Evolutionary conservation across 2,113 vertebrate genomes (phyloP).

Genomic region (Hippocampus comes): DNA sequence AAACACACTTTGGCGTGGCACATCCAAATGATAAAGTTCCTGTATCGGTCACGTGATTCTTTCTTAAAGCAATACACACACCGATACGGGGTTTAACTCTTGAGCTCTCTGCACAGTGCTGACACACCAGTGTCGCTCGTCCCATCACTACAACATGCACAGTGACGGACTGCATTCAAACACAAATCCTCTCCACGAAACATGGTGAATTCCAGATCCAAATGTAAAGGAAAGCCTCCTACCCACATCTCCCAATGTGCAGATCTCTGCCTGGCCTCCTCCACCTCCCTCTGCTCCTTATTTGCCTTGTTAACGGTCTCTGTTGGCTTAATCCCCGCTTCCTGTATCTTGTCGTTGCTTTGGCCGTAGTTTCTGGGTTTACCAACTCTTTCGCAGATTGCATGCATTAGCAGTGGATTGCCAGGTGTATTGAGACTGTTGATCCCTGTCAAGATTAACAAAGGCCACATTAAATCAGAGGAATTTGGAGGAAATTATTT

Average conservation of each 20-base stretch:
- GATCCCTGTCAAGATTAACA: conserved; percentile 70
- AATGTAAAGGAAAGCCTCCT: conserved; percentile 1
- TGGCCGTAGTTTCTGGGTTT: conserved; percentile 80
- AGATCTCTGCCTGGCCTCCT: conserved; percentile 73
- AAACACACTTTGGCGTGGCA: no score
- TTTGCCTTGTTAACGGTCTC: conserved; percentile 67
- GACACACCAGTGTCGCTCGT: no score
- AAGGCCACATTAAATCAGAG: neutral
- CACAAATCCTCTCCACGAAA: neutral
- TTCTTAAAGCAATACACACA: no score
- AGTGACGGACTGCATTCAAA: no score
- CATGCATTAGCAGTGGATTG: conserved; percentile 69
- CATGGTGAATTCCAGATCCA: neutral
- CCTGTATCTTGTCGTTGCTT: conserved; percentile 72
- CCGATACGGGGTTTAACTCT: no score
- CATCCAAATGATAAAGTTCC: no score
- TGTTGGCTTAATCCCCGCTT: conserved; percentile 64
- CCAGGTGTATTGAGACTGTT: conserved; percentile 70
- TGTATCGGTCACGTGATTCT: no score
- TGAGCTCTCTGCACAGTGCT: no score
- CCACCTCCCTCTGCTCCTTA: conserved; percentile 59
- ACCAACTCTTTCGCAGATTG: conserved; percentile 77
- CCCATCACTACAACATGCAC: no score
- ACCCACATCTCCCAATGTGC: conserved; percentile 87
- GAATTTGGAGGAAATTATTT: neutral